Percentiles rank a stretch among this genome's conserved stretches.
Evolutionary conservation across 2,113 vertebrate species (phyloP).

Genomic region (Plecotus auritus): DNA sequence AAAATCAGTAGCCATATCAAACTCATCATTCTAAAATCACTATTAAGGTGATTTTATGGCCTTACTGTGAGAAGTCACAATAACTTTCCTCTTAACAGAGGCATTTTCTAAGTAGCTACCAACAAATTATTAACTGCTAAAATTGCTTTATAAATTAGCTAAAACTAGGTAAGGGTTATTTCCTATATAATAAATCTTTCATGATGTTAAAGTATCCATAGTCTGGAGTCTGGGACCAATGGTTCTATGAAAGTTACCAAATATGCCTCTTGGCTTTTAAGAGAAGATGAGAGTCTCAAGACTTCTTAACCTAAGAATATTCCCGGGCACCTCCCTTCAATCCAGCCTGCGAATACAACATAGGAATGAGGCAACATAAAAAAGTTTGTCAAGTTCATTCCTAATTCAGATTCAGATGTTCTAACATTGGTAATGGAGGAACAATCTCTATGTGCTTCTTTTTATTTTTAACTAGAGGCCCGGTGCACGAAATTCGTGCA

Average conservation of each 20-base stretch:
- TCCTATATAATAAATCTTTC: background rate
- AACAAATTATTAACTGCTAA: background rate
- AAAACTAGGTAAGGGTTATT: background rate
- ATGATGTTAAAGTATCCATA: background rate
- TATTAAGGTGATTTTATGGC: background rate
- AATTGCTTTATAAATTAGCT: background rate
- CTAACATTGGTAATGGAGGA: background rate
- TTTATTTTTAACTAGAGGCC: background rate
- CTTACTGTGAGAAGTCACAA: background rate
- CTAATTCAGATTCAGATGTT: background rate
- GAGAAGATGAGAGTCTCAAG: background rate
- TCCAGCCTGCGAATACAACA: background rate
- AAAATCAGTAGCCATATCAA: background rate
- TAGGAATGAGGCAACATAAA: background rate
- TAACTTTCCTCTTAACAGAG: background rate
- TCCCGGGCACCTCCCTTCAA: background rate
- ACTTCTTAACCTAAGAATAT: background rate
- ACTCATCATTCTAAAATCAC: background rate
- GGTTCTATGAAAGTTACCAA: background rate
- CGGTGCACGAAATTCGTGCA: too few species aligned
- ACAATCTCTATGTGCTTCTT: background rate
- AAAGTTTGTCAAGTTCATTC: background rate
- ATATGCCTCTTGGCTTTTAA: background rate
- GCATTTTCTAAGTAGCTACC: background rate
- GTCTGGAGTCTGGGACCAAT: background rate